These are phyloP conservation scores for Zootermopsis nevadensis DNA, from an alignment of 2,888 invertebrate species.

Conservation along the genomic window DNA sequence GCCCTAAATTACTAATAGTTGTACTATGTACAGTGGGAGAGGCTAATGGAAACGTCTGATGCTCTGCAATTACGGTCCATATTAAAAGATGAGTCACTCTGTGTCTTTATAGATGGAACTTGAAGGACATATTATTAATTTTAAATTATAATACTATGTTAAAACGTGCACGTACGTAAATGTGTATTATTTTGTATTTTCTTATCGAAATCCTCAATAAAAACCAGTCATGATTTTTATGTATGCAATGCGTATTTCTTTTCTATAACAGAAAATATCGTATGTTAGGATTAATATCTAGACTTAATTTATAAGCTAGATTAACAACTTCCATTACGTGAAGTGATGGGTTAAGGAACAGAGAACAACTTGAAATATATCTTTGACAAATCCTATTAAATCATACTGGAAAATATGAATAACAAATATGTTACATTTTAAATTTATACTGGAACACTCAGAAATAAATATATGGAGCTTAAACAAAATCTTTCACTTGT, in stretches of 20 bases:
- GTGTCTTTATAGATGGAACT: background rate
- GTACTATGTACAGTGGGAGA: background rate
- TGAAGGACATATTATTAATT: background rate
- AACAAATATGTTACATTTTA: too few relatives aligned
- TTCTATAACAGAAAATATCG: background rate
- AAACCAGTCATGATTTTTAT: background rate
- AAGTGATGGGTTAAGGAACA: background rate
- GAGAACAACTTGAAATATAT: background rate
- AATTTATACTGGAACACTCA: too few relatives aligned
- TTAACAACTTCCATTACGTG: background rate
- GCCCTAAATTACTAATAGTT: slow-evolving; percentile 10
- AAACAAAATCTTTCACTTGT: too few relatives aligned
- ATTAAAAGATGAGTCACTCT: slow-evolving; percentile 3
- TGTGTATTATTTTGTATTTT: background rate
- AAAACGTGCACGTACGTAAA: background rate
- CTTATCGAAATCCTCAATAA: background rate
- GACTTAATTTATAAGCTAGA: background rate
- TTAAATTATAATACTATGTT: background rate
- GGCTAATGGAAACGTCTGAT: background rate
- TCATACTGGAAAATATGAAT: background rate
- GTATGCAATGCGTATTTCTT: background rate
- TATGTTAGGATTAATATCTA: background rate
- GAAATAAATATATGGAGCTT: too few relatives aligned
- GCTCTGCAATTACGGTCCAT: background rate
- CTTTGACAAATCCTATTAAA: background rate